phyloP scores from a whole-genome alignment of 2,113 vertebrate genomes.

The Equus przewalskii region DNA sequence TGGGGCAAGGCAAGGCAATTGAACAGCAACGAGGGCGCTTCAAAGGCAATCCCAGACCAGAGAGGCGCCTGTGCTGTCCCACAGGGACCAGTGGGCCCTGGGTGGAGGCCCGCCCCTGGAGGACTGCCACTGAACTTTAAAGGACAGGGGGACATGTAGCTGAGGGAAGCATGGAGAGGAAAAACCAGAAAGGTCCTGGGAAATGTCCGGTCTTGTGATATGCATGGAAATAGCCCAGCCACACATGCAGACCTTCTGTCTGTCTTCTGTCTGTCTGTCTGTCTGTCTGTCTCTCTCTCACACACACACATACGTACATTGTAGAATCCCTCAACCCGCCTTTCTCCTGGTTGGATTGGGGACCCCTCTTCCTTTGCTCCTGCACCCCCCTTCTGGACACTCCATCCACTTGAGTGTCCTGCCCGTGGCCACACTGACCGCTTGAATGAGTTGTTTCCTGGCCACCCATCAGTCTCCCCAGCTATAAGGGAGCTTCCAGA shows the following conservation, averaged over 20 bases:
- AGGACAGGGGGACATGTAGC: background rate
- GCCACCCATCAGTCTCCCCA: background rate
- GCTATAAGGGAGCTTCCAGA: conserved; percentile 3
- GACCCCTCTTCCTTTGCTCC: background rate
- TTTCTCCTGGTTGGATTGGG: background rate
- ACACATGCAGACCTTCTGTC: background rate
- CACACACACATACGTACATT: background rate
- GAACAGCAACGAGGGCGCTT: background rate
- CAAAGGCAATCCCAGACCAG: conserved; percentile 56
- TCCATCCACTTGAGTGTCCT: background rate
- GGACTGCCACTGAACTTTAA: background rate
- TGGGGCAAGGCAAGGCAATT: background rate
- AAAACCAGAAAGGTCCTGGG: background rate
- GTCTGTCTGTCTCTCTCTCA: background rate
- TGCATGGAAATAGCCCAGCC: background rate
- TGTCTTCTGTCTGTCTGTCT: background rate
- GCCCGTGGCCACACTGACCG: background rate
- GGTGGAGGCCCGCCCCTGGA: background rate
- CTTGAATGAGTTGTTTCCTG: background rate
- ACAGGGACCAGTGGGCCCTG: background rate
- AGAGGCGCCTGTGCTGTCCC: background rate
- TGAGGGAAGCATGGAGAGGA: background rate
- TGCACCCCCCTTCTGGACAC: background rate
- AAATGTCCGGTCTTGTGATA: background rate
- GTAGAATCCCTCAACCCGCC: too few species aligned